Evolutionary conservation across 2,113 vertebrate species (phyloP).

Genomic region (Arizona elegans): DNA sequence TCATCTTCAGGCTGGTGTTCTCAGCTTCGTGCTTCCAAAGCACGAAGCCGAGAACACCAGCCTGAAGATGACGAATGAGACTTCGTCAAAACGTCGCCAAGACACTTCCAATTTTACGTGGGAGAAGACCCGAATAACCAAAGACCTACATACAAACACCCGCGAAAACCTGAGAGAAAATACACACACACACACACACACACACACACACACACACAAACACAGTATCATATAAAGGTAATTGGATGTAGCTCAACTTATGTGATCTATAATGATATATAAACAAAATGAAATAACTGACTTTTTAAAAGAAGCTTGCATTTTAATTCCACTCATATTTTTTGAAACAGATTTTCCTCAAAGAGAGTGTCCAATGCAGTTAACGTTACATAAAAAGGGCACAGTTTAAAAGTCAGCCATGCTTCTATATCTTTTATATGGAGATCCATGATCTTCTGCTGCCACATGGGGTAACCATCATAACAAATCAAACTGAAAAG

Average conservation of each 20-base stretch:
- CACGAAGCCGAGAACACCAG: no score
- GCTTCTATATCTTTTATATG: neutral
- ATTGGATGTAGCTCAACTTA: neutral
- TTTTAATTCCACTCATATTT: neutral
- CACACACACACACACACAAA: neutral
- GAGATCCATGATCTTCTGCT: slow-evolving; percentile 6
- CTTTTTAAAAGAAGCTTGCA: fast-evolving
- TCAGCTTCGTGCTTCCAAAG: no score
- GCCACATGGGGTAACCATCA: slow-evolving; percentile 1
- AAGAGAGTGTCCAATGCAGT: neutral
- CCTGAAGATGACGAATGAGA: no score
- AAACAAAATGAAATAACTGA: neutral
- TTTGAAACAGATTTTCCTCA: neutral
- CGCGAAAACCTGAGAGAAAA: no score
- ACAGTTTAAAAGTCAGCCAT: slow-evolving; percentile 15
- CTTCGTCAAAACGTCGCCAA: no score
- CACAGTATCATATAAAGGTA: neutral
- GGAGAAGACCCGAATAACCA: no score
- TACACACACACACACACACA: neutral
- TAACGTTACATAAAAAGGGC: neutral
- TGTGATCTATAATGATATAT: no score
- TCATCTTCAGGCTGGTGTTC: no score
- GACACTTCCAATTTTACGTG: no score
- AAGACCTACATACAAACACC: neutral
- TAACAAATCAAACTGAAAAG: neutral